Evolutionary conservation across 2,888 invertebrate species (phyloP).

Genomic region (Melolontha melolontha): DNA sequence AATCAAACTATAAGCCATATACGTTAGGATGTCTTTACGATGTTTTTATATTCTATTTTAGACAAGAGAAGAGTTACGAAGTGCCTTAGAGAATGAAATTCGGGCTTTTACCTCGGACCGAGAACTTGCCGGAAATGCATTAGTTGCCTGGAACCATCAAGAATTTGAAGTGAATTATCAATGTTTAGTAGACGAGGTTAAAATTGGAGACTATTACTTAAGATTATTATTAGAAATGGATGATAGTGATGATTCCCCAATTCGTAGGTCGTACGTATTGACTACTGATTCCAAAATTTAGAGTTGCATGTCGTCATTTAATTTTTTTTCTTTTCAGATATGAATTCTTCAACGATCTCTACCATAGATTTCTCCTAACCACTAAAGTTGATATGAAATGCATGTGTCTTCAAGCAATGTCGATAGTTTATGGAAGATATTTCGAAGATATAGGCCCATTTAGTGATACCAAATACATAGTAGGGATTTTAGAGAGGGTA

Average conservation of each 20-base stretch:
- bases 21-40: no score
- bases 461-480: constrained; percentile 95
- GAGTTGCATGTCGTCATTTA: no score
- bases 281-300: no score
- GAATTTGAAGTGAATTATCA: constrained; percentile 96
- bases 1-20: no score
- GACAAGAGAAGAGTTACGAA: constrained; percentile 95
- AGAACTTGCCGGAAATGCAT: constrained; percentile 83
- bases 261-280: constrained; percentile 86
- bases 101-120: constrained; percentile 90
- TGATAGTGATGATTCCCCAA: constrained; percentile 85
- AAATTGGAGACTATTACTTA: constrained; percentile 98
- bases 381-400: constrained; percentile 95
- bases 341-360: constrained; percentile 98
- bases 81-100: constrained; percentile 92
- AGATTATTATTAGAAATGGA: constrained; percentile 93
- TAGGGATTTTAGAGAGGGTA: constrained; percentile 94
- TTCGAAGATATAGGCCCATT: constrained; percentile 97
- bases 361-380: constrained; percentile 95
- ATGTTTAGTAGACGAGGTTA: constrained; percentile 95
- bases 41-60: constrained; percentile 57
- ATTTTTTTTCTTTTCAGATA: constrained; percentile 70
- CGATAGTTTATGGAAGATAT: constrained; percentile 97
- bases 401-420: constrained; percentile 97
- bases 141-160: constrained; percentile 97